These are phyloP conservation scores for Pardalotus punctatus DNA, from an alignment of 2,113 vertebrate species.

Conservation along the genomic window DNA sequence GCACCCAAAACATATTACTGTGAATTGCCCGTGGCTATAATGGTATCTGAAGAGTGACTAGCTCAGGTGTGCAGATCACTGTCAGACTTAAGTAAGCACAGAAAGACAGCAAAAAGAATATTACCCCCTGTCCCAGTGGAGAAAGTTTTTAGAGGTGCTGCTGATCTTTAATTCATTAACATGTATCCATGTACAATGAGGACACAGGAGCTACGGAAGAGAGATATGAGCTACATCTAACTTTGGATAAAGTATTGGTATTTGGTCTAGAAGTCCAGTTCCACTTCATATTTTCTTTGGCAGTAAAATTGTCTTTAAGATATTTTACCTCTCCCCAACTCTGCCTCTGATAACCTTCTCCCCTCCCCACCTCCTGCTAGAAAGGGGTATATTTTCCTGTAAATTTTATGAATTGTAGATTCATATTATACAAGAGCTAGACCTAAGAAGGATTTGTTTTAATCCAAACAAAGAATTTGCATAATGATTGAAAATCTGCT, in stretches of 20 bases:
- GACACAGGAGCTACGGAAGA: background rate
- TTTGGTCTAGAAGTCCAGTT: background rate
- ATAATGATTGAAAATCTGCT: background rate
- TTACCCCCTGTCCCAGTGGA: rapidly evolving
- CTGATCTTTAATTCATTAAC: background rate
- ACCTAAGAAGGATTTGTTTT: background rate
- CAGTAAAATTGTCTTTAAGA: background rate
- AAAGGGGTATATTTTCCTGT: background rate
- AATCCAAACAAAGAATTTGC: background rate
- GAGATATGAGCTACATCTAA: background rate
- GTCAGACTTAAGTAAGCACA: background rate
- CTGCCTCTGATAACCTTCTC: background rate
- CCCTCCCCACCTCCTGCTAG: rapidly evolving
- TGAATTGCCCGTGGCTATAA: background rate
- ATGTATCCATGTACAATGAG: background rate
- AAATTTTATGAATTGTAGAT: background rate
- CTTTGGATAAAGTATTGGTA: background rate
- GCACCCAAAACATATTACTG: background rate
- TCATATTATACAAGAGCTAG: background rate
- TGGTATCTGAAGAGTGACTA: background rate
- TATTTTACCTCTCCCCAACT: background rate
- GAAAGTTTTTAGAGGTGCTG: background rate
- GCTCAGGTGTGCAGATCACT: background rate
- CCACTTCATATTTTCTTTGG: background rate
- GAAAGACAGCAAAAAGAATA: background rate